Percentiles rank a stretch among this genome's conserved stretches.
Conservation (phyloP, 92 coral and sea anemone species). For the Porites lobata region DNA sequence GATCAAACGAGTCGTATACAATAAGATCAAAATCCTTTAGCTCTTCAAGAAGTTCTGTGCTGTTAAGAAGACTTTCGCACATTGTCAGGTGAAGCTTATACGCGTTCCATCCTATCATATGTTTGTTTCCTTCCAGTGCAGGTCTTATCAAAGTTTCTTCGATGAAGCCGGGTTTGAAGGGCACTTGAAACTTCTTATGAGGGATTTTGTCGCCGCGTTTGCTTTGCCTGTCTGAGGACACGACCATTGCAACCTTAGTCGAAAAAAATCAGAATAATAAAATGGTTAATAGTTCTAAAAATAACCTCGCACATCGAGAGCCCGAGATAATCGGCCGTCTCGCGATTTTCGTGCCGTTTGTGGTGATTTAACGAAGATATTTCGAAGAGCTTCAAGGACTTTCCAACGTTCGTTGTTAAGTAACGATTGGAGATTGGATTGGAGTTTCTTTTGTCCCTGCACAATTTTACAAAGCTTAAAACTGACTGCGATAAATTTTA, state of each 20-base stretch:
- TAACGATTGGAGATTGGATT: too few relatives aligned
- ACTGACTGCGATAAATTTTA: too few relatives aligned
- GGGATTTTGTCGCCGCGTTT: background rate
- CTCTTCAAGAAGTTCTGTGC: constrained; percentile 54
- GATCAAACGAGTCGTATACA: constrained; percentile 27
- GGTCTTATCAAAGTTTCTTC: constrained; percentile 5
- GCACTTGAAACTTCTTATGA: constrained; percentile 1
- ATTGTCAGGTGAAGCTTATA: background rate
- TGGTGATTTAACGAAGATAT: too few relatives aligned
- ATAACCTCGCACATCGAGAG: too few relatives aligned
- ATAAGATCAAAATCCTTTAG: constrained; percentile 61
- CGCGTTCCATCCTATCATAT: background rate
- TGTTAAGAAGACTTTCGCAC: constrained; percentile 46
- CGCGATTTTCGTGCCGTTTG: too few relatives aligned
- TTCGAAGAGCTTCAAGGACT: too few relatives aligned
- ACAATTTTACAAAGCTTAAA: too few relatives aligned
- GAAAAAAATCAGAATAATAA: background rate
- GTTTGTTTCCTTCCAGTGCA: constrained; percentile 1
- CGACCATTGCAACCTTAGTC: background rate
- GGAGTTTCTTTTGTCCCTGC: too few relatives aligned
- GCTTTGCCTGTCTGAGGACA: background rate
- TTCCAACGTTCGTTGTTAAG: too few relatives aligned
- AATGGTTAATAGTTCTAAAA: too few relatives aligned
- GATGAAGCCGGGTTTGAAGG: background rate
- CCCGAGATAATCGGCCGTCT: too few relatives aligned